Evolutionary conservation across 2,888 invertebrate genomes (phyloP), one percentile per base, ranked within the genome.

Genomic region (Ashinkailepas kermadecensis): DNA sequence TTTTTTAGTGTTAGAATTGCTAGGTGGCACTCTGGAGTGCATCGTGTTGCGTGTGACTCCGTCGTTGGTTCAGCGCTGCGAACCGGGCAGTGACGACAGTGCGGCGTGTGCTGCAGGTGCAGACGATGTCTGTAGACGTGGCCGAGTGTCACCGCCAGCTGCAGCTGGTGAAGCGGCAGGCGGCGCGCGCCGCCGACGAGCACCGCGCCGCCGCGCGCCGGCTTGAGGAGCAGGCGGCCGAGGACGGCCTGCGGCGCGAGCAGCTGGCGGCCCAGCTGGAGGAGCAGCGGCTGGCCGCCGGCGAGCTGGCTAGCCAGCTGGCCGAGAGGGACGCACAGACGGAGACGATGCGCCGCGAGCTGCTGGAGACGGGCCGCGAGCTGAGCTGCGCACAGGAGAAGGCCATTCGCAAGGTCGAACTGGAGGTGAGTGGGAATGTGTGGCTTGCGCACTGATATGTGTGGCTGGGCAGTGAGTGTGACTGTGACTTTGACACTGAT

Each of bases 71-170:
- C 39, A 39, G 39, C 39, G 39, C 39, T 39, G 39, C 39, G 39
- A 39, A 4, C 39, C 39, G 39, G 39, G 39, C 39, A 4, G 39
- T 39, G 39, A 39, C 39, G 39, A 39, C 39, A 4, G 39, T 4
- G 39, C 39, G 39, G 39, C 59, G 1, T 59, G 64, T 64, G 15
- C 64, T 8, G n/a, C 74, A 74, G 74, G 74, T 56, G 56, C 54
- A 74, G 54, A 56, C 21, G 74, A 74, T 74, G 74, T 74, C 74
- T 74, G 74, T 74, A 21, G 74, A 74, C 74, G 74, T 74, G 74
- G 54, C 74, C 74, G 74, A 74, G 74, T 74, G 74, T 21, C 54
- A 56, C 21, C 74, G 74, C 10, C 74, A 74, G 56, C 74, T 74
- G 56, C 74, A 74, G 74, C 74, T 74, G 74, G 74, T 74, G 56